Conservation (phyloP, 35 echinoderm and acorn worm genomes). For the Heliocidaris tuberculata region DNA sequence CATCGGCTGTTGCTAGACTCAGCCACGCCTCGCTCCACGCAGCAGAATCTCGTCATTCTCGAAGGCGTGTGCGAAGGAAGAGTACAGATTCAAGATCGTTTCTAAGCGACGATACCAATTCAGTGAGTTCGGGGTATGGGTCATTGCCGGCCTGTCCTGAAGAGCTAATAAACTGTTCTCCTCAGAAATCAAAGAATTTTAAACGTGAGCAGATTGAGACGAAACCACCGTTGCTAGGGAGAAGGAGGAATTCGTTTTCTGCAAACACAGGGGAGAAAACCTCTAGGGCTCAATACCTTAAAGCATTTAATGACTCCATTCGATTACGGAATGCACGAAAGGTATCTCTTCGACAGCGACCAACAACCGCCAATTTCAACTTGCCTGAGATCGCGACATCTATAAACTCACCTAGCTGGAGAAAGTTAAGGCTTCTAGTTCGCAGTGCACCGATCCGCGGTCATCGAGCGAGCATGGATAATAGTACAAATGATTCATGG, state of each 20-base stretch:
- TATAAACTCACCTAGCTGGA: neutral
- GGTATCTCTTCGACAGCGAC: neutral
- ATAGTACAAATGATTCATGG: neutral
- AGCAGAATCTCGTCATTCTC: neutral
- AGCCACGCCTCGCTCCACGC: neutral
- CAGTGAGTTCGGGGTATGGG: neutral
- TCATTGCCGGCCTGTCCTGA: neutral
- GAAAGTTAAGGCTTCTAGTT: neutral
- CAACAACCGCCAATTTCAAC: neutral
- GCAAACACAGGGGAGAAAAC: neutral
- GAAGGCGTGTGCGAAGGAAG: neutral
- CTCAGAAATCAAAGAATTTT: neutral
- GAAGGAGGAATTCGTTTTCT: neutral
- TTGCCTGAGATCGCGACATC: neutral
- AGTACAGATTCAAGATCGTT: slow-evolving; percentile 14
- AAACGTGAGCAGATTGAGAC: neutral
- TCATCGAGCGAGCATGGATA: neutral
- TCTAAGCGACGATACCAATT: slow-evolving; percentile 17
- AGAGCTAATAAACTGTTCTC: neutral
- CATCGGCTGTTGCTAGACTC: neutral
- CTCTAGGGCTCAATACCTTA: neutral
- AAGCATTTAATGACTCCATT: slow-evolving; percentile 31
- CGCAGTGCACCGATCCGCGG: neutral
- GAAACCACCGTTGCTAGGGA: neutral
- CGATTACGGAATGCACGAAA: neutral